Percentiles rank a stretch among this genome's conserved stretches.
phyloP scores from a whole-genome alignment of 2,797 vertebrate genomes.

The Echeneis naucrates region DNA sequence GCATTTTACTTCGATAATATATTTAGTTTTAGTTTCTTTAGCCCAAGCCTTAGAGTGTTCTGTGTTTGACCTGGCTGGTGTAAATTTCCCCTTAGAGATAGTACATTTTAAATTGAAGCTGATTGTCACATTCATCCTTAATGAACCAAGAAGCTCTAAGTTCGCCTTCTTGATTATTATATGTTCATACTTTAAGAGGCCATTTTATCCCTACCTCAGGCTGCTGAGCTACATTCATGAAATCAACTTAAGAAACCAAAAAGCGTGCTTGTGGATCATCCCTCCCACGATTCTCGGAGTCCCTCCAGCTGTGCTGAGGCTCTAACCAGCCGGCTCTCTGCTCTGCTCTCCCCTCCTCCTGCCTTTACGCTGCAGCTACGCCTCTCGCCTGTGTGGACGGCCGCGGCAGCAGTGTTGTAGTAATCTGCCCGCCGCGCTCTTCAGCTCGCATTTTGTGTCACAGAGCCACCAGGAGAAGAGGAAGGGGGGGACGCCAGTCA shows the following conservation, averaged over 20 bases:
- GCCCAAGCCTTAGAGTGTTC: not conserved
- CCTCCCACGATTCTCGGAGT: slow-evolving; percentile 21
- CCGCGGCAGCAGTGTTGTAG: slow-evolving; percentile 57
- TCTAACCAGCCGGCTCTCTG: slow-evolving; percentile 46
- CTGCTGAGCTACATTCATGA: not conserved
- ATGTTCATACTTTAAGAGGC: no score
- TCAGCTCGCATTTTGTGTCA: slow-evolving; percentile 70
- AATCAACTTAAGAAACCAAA: not conserved
- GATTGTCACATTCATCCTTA: no score
- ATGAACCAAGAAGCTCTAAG: no score
- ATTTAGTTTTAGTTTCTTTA: not conserved
- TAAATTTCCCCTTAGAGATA: not conserved
- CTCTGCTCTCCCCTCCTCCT: not conserved
- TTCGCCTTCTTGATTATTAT: no score
- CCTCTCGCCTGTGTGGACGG: slow-evolving; percentile 58
- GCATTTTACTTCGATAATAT: no score
- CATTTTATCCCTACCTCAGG: no score
- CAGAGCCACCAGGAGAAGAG: slow-evolving; percentile 71
- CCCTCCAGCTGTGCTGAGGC: not conserved
- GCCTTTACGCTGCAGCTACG: slow-evolving; percentile 47
- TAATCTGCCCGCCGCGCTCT: slow-evolving; percentile 58
- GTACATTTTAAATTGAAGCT: not conserved
- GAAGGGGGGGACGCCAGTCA: slow-evolving; percentile 56
- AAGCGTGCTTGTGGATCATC: not conserved
- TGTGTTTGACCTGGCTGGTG: no score